Conservation (phyloP, 2,888 invertebrate genomes). For the Himalopsyche tibetana region DNA sequence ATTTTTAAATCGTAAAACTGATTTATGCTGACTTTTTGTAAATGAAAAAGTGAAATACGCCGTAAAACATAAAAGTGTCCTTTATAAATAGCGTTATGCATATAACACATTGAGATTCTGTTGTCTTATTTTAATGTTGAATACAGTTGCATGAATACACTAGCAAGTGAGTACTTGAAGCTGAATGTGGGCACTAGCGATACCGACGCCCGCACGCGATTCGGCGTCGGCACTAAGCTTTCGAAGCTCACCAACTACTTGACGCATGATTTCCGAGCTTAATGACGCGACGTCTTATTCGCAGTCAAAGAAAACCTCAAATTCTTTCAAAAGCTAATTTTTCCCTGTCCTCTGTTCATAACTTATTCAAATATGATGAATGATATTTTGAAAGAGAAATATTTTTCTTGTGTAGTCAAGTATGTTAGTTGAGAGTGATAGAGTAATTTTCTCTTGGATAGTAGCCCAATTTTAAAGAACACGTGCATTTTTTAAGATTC, state of each 20-base stretch:
- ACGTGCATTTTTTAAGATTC: neutral
- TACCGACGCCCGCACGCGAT: constrained; percentile 6
- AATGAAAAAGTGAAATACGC: too few species aligned
- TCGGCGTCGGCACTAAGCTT: constrained; percentile 25
- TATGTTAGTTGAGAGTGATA: neutral
- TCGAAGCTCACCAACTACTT: constrained; percentile 3
- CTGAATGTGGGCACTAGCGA: neutral
- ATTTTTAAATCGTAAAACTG: too few species aligned
- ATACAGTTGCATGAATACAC: too few species aligned
- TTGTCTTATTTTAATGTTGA: too few species aligned
- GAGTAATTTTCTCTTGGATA: neutral
- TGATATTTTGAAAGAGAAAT: constrained; percentile 19
- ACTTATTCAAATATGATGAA: constrained; percentile 18
- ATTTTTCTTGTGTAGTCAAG: constrained; percentile 5
- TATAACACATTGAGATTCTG: too few species aligned
- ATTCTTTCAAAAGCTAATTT: constrained; percentile 19
- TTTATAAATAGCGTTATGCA: too few species aligned
- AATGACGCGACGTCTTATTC: constrained; percentile 26
- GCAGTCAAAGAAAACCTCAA: constrained; percentile 15
- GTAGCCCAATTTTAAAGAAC: neutral
- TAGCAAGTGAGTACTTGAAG: neutral
- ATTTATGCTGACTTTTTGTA: too few species aligned
- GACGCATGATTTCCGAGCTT: constrained; percentile 30
- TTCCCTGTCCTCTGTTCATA: constrained; percentile 14
- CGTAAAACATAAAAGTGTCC: too few species aligned